These are phyloP conservation scores for Muscicapa striata DNA, from an alignment of 2,797 vertebrate genomes.

Conservation along the genomic window DNA sequence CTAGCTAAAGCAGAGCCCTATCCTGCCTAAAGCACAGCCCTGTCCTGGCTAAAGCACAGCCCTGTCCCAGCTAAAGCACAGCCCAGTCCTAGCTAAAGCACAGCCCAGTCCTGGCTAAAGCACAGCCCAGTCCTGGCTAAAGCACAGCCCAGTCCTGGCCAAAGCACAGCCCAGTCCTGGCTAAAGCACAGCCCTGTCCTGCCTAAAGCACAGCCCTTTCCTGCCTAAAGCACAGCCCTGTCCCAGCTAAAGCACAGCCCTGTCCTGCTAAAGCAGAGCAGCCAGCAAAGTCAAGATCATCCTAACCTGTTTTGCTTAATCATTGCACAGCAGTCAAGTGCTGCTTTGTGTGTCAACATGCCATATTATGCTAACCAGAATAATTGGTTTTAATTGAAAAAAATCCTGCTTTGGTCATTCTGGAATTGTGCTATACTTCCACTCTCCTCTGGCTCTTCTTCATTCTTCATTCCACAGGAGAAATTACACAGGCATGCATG, in stretches of 20 bases:
- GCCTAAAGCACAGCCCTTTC: fast-evolving
- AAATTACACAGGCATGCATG: neutral
- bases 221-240: fast-evolving
- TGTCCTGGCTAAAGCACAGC: too few species aligned
- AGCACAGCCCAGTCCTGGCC: fast-evolving
- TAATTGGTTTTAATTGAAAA: neutral
- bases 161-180: too few species aligned
- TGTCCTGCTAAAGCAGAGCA: neutral
- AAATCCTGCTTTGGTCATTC: neutral
- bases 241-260: neutral
- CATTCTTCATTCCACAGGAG: neutral
- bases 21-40: too few species aligned
- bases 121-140: too few species aligned
- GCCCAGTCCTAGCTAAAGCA: too few species aligned
- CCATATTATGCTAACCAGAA: neutral
- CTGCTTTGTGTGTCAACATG: neutral
- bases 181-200: too few species aligned
- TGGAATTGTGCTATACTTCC: neutral
- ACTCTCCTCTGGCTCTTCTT: neutral
- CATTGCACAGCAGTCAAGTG: neutral
- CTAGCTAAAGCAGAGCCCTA: neutral
- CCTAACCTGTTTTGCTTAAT: neutral
- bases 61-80: too few species aligned
- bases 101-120: neutral
- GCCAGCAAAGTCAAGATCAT: neutral